phyloP scores from a whole-genome alignment of 2,113 vertebrate species.

The Pluvialis apricaria region DNA sequence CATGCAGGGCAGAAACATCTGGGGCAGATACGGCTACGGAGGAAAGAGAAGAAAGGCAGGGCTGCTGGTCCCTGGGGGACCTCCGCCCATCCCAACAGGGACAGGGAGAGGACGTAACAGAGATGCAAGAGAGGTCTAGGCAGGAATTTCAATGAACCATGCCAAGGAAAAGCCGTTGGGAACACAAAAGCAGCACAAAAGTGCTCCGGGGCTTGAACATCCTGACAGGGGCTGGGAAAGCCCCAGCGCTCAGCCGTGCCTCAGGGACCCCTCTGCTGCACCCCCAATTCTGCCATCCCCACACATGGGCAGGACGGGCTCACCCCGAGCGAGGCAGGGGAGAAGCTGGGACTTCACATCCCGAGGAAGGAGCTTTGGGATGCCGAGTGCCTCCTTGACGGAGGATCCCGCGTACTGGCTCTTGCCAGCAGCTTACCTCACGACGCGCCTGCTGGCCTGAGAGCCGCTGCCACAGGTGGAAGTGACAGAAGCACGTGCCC shows the following conservation, averaged over 20 bases:
- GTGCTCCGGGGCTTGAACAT: not conserved
- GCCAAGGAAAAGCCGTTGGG: not conserved
- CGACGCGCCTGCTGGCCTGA: fast-evolving
- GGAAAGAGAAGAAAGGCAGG: not conserved
- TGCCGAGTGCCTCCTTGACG: not conserved
- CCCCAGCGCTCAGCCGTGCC: not conserved
- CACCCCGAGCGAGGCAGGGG: not conserved
- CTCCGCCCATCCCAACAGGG: not conserved
- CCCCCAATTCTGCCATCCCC: too few species aligned
- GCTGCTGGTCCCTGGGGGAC: not conserved
- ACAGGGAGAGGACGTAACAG: not conserved
- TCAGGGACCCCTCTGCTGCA: not conserved
- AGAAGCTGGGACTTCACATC: not conserved
- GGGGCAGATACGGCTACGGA: not conserved
- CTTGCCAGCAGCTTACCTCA: not conserved
- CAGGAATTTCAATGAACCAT: not conserved
- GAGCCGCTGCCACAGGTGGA: not conserved
- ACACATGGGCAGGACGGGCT: too few species aligned
- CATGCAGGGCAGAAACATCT: not conserved
- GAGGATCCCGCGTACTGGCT: not conserved
- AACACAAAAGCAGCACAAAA: not conserved
- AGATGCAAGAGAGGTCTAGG: not conserved
- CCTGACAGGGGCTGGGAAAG: not conserved
- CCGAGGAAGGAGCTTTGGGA: not conserved
- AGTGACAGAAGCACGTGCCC: fast-evolving